Conservation (phyloP, 2,797 vertebrate genomes). For the Crossoptilon crossoptilon region DNA sequence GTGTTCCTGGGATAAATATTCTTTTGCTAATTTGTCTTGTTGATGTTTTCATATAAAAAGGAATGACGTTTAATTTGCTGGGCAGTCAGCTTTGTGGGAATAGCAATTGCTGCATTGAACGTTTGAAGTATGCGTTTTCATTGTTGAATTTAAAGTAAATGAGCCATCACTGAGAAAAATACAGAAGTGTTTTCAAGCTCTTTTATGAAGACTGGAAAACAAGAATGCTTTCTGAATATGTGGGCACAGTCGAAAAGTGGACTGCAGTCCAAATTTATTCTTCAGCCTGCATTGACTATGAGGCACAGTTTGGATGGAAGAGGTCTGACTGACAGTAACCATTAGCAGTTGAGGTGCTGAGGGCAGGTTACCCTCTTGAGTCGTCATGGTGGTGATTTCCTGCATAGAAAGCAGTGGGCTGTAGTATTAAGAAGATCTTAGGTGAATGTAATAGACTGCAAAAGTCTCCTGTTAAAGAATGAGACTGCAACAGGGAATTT, state of each 20-base stretch:
- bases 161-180: neutral
- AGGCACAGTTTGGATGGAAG: neutral
- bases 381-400: fast-evolving
- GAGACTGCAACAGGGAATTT: neutral
- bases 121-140: neutral
- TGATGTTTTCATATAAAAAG: neutral
- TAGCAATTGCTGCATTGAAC: neutral
- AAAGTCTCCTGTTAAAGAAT: neutral
- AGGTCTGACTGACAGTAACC: neutral
- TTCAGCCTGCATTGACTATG: fast-evolving
- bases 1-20: neutral
- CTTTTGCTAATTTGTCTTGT: neutral
- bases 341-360: neutral
- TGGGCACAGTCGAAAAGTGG: neutral
- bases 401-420: neutral
- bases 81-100: neutral
- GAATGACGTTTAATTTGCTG: neutral
- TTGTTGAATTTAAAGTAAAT: constrained; percentile 25
- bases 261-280: neutral
- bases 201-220: neutral
- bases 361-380: neutral
- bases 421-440: neutral
- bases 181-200: neutral
- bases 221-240: neutral
- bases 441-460: fast-evolving